Percentiles rank a stretch among this genome's conserved stretches.
These are phyloP conservation scores for Eucera pruinosa DNA, from an alignment of 2,888 invertebrate species.

Conservation along the genomic window DNA sequence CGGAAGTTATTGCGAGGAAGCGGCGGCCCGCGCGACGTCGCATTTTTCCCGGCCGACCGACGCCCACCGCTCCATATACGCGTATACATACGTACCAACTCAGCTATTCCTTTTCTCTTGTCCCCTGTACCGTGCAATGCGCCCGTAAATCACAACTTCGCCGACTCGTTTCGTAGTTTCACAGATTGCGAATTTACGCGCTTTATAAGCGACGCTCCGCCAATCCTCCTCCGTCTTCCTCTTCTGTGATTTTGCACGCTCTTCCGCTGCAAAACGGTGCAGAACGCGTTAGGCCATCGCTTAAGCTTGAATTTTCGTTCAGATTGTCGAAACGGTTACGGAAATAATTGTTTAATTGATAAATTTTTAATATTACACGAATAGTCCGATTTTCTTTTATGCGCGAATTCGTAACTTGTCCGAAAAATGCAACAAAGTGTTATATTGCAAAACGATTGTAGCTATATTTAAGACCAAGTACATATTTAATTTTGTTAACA, in stretches of 20 bases:
- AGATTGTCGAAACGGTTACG: no score
- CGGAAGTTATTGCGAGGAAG: constrained; percentile 76
- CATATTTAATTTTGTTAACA: no score
- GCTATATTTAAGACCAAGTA: no score
- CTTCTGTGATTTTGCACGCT: background rate
- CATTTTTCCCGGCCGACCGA: constrained; percentile 71
- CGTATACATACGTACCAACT: constrained; percentile 24
- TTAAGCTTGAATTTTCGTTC: background rate
- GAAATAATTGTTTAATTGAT: no score
- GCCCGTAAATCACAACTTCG: constrained; percentile 74
- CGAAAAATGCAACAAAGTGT: no score
- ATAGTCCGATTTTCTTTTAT: no score
- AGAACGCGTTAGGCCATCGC: background rate
- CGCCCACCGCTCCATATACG: constrained; percentile 22
- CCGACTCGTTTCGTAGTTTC: constrained; percentile 69
- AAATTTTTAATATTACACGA: no score
- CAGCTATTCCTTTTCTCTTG: constrained; percentile 29
- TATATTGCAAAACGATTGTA: no score
- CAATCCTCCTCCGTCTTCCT: background rate
- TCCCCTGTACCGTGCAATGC: constrained; percentile 19
- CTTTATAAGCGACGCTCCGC: constrained; percentile 55
- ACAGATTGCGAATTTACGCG: constrained; percentile 74
- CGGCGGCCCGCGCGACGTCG: constrained; percentile 61
- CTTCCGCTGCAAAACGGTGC: background rate
- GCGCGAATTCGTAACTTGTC: no score